Evolutionary conservation across 2,797 vertebrate species (phyloP).

Genomic region (Onychomys torridus): DNA sequence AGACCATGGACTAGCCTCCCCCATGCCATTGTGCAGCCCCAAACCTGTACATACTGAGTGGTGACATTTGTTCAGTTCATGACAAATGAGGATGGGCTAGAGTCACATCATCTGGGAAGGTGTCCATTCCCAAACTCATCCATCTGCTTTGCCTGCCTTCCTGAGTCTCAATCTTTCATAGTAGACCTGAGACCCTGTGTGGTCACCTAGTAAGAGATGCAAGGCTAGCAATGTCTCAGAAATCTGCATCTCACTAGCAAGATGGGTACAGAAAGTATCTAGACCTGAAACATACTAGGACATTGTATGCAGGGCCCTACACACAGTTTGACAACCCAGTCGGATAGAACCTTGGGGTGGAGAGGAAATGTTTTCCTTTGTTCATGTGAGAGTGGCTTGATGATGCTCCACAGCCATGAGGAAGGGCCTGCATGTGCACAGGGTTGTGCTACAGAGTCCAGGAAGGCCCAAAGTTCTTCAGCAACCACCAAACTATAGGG

Average conservation of each 20-base stretch:
- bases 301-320: fast-evolving
- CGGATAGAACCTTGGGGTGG: no score
- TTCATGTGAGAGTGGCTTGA: background rate
- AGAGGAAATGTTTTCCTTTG: background rate
- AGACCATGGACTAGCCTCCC: no score
- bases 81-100: fast-evolving
- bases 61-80: fast-evolving
- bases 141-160: background rate
- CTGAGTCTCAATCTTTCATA: background rate
- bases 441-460: fast-evolving
- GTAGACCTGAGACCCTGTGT: no score
- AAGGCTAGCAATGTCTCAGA: background rate
- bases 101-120: background rate
- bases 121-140: background rate
- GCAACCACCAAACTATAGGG: background rate
- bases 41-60: no score
- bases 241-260: background rate
- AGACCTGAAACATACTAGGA: background rate
- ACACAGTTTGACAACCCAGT: background rate
- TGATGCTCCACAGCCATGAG: background rate
- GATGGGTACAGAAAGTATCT: background rate
- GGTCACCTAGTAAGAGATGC: background rate
- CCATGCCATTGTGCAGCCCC: background rate
- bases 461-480: background rate
- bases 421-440: fast-evolving